phyloP scores from a whole-genome alignment of 1,140 invertebrate genomes.

The Atopsyche davidsoni region DNA sequence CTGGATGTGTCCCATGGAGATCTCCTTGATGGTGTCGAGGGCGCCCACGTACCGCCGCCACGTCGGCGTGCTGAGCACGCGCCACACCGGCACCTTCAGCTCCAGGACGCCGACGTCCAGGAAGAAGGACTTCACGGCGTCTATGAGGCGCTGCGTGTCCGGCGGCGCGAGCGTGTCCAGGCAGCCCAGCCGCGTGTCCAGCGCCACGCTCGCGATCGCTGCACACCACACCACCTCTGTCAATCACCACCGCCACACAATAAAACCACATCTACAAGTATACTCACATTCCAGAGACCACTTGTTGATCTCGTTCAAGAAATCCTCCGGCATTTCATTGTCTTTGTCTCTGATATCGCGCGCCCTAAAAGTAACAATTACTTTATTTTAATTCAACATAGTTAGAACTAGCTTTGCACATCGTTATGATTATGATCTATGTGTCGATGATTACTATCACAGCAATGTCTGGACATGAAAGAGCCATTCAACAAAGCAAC shows the following conservation, averaged over 20 bases:
- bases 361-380: constrained; percentile 51
- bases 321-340: constrained; percentile 66
- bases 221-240: constrained; percentile 33
- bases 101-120: constrained; percentile 70
- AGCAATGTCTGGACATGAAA: background rate
- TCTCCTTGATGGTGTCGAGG: constrained; percentile 65
- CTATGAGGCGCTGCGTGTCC: constrained; percentile 69
- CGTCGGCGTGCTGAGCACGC: constrained; percentile 64
- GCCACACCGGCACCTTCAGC: constrained; percentile 74
- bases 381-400: too few species aligned
- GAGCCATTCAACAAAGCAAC: too few species aligned
- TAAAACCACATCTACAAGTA: background rate
- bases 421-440: too few species aligned
- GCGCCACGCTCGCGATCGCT: constrained; percentile 74
- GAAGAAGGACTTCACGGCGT: constrained; percentile 74
- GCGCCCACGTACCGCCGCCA: constrained; percentile 68
- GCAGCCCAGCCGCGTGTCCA: constrained; percentile 74
- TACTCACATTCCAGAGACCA: constrained; percentile 83
- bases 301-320: constrained; percentile 78
- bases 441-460: too few species aligned
- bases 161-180: constrained; percentile 43
- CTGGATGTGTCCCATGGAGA: constrained; percentile 57
- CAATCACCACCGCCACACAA: background rate
- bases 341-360: constrained; percentile 58
- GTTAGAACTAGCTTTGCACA: too few species aligned